phyloP scores from a whole-genome alignment of 1,140 invertebrate genomes.

The Scaptodrosophila lebanonensis region DNA sequence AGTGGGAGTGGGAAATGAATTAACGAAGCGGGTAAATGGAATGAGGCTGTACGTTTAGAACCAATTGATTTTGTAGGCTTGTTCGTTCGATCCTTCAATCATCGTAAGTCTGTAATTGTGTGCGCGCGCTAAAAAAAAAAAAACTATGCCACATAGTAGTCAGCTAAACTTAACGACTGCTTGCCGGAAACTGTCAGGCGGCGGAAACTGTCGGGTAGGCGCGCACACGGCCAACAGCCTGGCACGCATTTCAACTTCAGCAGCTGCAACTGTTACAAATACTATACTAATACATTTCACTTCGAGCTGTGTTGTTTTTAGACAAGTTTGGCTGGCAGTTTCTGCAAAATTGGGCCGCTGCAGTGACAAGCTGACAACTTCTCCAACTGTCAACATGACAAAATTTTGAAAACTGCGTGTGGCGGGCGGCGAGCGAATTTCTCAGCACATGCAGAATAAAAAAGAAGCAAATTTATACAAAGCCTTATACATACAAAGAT shows the following conservation, averaged over 20 bases:
- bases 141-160: background rate
- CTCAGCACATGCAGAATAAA: no score
- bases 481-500: slow-evolving; percentile 1
- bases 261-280: background rate
- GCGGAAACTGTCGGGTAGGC: slow-evolving; percentile 32
- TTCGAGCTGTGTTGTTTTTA: no score
- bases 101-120: no score
- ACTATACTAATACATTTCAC: no score
- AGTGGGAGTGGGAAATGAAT: slow-evolving; percentile 14
- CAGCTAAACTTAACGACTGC: slow-evolving; percentile 33
- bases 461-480: no score
- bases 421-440: slow-evolving; percentile 12
- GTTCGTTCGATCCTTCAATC: no score
- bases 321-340: background rate
- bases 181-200: slow-evolving; percentile 38
- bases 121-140: background rate
- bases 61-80: no score
- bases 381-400: no score
- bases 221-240: slow-evolving; percentile 50
- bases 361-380: slow-evolving; percentile 37
- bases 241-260: slow-evolving; percentile 40
- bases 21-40: slow-evolving; percentile 3
- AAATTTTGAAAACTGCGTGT: slow-evolving; percentile 50
- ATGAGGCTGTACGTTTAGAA: no score
- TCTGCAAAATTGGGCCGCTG: slow-evolving; percentile 50